Evolutionary conservation across 2,113 vertebrate species (phyloP), one percentile per base, ranked within the genome.

Genomic region (Phodopus roborovskii): DNA sequence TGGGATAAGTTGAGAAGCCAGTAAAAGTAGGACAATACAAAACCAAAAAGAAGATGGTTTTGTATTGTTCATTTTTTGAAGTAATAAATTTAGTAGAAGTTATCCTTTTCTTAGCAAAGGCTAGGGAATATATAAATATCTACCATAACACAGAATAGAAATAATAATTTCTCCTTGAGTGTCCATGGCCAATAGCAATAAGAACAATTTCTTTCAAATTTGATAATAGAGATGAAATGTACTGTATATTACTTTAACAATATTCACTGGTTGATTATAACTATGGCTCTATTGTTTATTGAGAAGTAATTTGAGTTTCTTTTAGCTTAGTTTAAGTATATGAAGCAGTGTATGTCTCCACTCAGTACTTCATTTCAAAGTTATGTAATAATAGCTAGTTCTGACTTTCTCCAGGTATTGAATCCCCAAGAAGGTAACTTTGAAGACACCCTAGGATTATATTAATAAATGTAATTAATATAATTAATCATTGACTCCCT

Each of bases 391-490:
- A 77, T 30, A 42, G 20, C 60, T 50, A 58, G 33, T 77, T n/a
- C 33, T 83, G 79, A 71, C 5, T 83, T 93, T 88, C 48, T 28
- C 62, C 77, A 97, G 82, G 68, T 91, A 89, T 45, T 88, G 75
- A 75, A n/a, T 94, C 95, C 16, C 33, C n/a, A 89, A 56, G 71
- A 77, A 92, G 7, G 86, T 87, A 95, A 86, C 36, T 92, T 92
- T 5, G 36, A 86, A 71, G 78, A 94, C 26, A 42, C 36, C 7
- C 28, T 26, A 62, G 79, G 68, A 82, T 93, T 79, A 82, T 96
- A 95, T 97, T 90, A 95, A 95, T 93, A 95, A 11, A 17, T 88
- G 83, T 96, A 97, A 96, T 97, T 97, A 97, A 96, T 11, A 15
- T 28, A 74, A 92, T 97, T 86, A 92, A 96, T 97, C 97, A 95